Evolutionary conservation across 2,888 invertebrate genomes (phyloP).

Genomic region (Andrena dorsata): DNA sequence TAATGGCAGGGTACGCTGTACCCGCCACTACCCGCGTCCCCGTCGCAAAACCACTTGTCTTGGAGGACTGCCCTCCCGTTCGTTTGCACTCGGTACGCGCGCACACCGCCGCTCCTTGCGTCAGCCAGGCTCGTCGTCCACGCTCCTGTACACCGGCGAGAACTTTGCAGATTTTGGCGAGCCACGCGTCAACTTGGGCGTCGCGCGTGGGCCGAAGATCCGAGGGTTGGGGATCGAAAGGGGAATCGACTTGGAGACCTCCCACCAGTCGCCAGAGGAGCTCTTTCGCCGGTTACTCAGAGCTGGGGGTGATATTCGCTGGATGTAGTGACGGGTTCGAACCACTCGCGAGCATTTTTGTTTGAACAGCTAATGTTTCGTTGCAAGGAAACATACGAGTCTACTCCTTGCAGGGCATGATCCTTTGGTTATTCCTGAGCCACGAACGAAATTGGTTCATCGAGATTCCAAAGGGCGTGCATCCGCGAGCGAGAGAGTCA

Average conservation of each 20-base stretch:
- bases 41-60: constrained; percentile 63
- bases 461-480: not conserved
- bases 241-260: not conserved
- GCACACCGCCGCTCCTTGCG: not conserved
- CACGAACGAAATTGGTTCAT: not conserved
- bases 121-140: constrained; percentile 1
- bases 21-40: constrained; percentile 42
- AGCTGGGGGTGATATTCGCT: not conserved
- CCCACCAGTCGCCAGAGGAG: not conserved
- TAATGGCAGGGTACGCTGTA: constrained; percentile 53
- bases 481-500: not conserved
- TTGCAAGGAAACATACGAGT: not conserved
- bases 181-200: not conserved
- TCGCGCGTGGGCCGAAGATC: not conserved
- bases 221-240: not conserved
- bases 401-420: not conserved
- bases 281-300: not conserved
- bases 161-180: not conserved
- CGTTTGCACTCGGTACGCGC: constrained; percentile 16
- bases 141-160: not conserved
- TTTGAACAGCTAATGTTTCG: not conserved
- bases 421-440: not conserved
- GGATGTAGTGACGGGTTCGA: not conserved
- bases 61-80: constrained; percentile 42
- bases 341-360: not conserved